phyloP scores from a whole-genome alignment of 2,113 vertebrate genomes.

The Leuciscus idus region DNA sequence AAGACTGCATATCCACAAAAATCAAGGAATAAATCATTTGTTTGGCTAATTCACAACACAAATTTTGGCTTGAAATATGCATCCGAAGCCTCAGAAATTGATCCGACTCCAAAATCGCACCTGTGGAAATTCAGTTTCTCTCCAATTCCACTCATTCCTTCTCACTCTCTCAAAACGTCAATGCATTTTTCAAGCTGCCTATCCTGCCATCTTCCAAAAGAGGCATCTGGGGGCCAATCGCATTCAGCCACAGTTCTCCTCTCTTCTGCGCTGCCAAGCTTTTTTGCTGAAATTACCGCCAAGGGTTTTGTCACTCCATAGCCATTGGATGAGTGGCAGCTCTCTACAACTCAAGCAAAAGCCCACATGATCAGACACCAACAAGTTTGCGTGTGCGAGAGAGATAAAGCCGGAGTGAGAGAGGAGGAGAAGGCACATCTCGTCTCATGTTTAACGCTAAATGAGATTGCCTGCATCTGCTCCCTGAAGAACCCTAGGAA shows the following conservation, averaged over 20 bases:
- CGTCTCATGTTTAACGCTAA: constrained; percentile 56
- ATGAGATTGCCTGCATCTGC: constrained; percentile 54
- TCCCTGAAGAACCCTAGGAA: constrained; percentile 58
- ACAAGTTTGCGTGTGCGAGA: constrained; percentile 6
- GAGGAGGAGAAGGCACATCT: constrained; percentile 35
- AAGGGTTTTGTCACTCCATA: constrained; percentile 34
- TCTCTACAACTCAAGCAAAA: constrained; percentile 3
- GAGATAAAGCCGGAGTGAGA: constrained; percentile 22
- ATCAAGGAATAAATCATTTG: not conserved
- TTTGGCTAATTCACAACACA: not conserved
- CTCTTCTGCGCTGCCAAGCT: constrained; percentile 26
- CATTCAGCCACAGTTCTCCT: constrained; percentile 28
- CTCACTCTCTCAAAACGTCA: not conserved
- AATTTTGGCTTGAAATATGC: constrained; percentile 15
- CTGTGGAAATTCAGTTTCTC: constrained; percentile 5
- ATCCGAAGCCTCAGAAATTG: not conserved
- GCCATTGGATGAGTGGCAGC: constrained; percentile 34
- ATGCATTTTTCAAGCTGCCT: constrained; percentile 20
- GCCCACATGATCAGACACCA: constrained; percentile 13
- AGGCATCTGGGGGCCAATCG: constrained; percentile 37
- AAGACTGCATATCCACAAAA: not conserved
- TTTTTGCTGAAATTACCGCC: constrained; percentile 38
- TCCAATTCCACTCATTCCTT: constrained; percentile 13
- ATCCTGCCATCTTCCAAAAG: constrained; percentile 21
- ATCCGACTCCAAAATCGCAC: not conserved